phyloP scores from a whole-genome alignment of 64 coral and sea anemone genomes.

The Pocillopora verrucosa region DNA sequence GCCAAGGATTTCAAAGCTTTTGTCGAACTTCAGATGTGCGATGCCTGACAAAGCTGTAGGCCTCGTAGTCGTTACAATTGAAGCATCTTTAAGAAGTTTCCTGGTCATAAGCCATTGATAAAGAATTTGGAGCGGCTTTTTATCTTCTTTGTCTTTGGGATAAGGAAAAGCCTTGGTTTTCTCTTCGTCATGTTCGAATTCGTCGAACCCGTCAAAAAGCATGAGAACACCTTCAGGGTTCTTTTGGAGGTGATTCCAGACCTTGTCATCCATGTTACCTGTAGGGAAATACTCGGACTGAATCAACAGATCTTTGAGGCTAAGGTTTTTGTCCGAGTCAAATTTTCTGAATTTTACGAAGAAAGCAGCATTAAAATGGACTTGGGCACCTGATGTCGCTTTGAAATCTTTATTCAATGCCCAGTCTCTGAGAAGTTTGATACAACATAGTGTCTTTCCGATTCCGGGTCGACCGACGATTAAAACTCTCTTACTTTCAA shows the following conservation, averaged over 20 bases:
- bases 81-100: constrained; percentile 28
- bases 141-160: no score
- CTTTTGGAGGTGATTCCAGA: no score
- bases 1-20: constrained; percentile 60
- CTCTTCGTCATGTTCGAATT: neutral
- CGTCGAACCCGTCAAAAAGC: no score
- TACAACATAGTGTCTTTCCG: constrained; percentile 36
- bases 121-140: constrained; percentile 6
- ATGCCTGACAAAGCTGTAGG: constrained; percentile 35
- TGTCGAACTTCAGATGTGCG: constrained; percentile 1
- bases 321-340: neutral
- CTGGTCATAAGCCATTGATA: neutral
- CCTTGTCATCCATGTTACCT: no score
- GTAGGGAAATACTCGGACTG: neutral
- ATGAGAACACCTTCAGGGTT: no score
- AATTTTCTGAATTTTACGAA: constrained; percentile 35
- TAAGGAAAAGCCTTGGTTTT: no score
- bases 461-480: no score
- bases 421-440: constrained; percentile 41
- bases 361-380: constrained; percentile 28
- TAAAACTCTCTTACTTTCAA: constrained; percentile 35
- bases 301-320: constrained; percentile 15
- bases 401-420: no score
- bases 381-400: neutral
- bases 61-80: constrained; percentile 45